phyloP scores from a whole-genome alignment of 1,140 invertebrate genomes.

The Drosophila bocqueti region DNA sequence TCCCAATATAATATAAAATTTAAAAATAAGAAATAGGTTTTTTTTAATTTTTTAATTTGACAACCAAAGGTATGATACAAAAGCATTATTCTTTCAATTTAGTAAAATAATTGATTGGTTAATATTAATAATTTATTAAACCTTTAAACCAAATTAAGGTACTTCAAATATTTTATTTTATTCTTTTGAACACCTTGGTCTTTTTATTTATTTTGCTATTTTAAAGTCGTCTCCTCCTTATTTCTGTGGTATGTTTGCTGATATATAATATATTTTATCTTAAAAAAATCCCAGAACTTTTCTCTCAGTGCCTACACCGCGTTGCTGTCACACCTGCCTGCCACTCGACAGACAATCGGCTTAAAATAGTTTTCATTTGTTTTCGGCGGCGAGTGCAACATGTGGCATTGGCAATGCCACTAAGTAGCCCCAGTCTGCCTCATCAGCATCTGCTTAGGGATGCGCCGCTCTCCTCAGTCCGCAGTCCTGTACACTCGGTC shows the following conservation, averaged over 20 bases:
- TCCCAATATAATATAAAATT: not conserved
- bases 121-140: not conserved
- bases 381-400: slow-evolving; percentile 66
- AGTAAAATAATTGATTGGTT: not conserved
- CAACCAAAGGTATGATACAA: not conserved
- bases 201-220: not conserved
- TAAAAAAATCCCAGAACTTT: not conserved
- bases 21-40: accelerated
- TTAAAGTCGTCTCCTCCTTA: too few relatives aligned
- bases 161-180: too few relatives aligned
- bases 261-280: not conserved
- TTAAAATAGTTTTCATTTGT: slow-evolving; percentile 83
- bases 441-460: slow-evolving; percentile 48
- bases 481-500: not conserved
- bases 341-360: slow-evolving; percentile 53
- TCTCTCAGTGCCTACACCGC: not conserved
- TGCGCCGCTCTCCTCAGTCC: not conserved
- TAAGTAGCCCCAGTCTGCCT: slow-evolving; percentile 63
- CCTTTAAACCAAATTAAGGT: too few relatives aligned
- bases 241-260: not conserved
- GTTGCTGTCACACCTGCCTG: slow-evolving; percentile 41
- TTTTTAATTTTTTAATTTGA: not conserved
- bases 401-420: slow-evolving; percentile 77
- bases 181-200: not conserved
- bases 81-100: too few relatives aligned